Evolutionary conservation across 2,797 vertebrate species (phyloP).

Genomic region (Gymnocypris eckloni): DNA sequence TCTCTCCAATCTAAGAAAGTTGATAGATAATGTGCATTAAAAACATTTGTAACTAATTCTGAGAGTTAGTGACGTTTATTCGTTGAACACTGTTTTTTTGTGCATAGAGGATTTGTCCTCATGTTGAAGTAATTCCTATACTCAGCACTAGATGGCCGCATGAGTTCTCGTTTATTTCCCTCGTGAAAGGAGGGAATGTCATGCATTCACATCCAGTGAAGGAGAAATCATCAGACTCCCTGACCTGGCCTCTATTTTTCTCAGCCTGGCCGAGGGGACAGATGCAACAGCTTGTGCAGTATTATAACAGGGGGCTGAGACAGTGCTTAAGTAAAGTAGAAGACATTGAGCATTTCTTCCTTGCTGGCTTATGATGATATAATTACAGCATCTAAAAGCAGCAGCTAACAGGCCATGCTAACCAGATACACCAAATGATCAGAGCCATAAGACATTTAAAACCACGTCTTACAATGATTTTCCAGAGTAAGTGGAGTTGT

Average conservation of each 20-base stretch:
- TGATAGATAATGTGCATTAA: too few relatives aligned
- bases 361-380: neutral
- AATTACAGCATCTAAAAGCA: neutral
- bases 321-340: constrained; percentile 15
- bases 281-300: constrained; percentile 12
- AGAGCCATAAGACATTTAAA: neutral
- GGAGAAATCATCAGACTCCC: constrained; percentile 6
- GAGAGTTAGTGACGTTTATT: neutral
- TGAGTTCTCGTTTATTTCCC: neutral
- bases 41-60: too few relatives aligned
- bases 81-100: neutral
- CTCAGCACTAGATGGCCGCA: constrained; percentile 21
- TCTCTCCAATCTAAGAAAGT: too few relatives aligned
- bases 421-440: neutral
- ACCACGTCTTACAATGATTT: neutral
- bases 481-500: too few relatives aligned
- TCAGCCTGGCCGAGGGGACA: neutral
- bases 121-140: neutral
- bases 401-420: neutral
- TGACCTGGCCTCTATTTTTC: constrained; percentile 2
- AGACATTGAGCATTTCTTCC: constrained; percentile 16
- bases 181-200: neutral
- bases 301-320: neutral
- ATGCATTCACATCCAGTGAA: neutral
- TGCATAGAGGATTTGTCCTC: neutral